These are phyloP conservation scores for Cantharis nigra DNA, from an alignment of 2,888 invertebrate genomes.

Conservation along the genomic window DNA sequence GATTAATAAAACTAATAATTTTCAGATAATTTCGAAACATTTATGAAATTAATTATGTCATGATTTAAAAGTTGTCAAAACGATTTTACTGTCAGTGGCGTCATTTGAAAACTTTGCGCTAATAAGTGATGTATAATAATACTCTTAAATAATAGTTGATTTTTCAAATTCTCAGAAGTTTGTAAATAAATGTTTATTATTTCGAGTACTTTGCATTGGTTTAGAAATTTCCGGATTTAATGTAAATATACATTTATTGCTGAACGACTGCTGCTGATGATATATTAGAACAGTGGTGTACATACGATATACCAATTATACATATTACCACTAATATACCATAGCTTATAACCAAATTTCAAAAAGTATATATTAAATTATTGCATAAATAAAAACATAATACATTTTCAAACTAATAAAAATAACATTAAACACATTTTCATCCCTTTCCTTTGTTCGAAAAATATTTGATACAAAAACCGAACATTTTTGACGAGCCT, in stretches of 20 bases:
- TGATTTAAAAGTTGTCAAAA: neutral
- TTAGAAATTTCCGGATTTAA: neutral
- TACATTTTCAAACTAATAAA: neutral
- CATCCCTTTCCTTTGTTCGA: neutral
- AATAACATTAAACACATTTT: neutral
- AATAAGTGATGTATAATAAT: neutral
- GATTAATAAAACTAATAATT: neutral
- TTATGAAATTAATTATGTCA: neutral
- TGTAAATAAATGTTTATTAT: neutral
- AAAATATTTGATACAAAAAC: neutral
- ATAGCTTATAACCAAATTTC: neutral
- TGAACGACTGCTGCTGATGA: neutral
- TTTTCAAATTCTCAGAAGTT: neutral
- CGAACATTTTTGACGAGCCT: neutral
- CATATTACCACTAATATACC: too few relatives aligned
- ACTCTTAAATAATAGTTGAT: neutral
- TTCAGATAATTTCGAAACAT: neutral
- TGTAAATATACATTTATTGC: neutral
- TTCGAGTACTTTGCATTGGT: neutral
- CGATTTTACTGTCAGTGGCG: neutral
- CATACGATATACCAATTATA: neutral
- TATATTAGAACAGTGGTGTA: neutral
- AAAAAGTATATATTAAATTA: neutral
- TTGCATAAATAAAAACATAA: neutral
- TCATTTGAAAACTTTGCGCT: neutral